Percentiles rank a stretch among this genome's conserved stretches.
phyloP scores from a whole-genome alignment of 2,888 invertebrate species.

The Notocelia uddmanniana region DNA sequence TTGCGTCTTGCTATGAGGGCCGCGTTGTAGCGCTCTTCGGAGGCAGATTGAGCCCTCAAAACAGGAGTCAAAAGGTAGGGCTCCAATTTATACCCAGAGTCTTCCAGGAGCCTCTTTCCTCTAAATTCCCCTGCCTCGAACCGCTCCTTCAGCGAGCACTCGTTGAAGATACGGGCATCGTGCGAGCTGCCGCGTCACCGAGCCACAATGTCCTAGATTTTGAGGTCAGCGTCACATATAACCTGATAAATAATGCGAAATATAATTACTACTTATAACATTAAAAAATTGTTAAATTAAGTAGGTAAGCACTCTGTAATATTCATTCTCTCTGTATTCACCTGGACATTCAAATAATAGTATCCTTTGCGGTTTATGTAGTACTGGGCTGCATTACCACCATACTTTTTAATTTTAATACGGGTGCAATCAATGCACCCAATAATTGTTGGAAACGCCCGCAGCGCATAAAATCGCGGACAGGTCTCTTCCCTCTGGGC shows the following conservation, averaged over 20 bases:
- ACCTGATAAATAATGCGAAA: no score
- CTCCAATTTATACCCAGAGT: background rate
- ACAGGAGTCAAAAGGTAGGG: background rate
- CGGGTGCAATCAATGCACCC: constrained; percentile 17
- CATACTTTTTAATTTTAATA: constrained; percentile 1
- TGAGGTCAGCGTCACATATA: no score
- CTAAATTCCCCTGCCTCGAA: no score
- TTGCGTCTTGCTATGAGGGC: background rate
- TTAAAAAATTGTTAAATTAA: no score
- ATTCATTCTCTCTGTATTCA: no score
- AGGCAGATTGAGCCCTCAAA: background rate
- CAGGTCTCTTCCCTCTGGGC: background rate
- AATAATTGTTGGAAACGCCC: background rate
- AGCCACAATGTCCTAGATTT: no score
- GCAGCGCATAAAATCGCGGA: background rate
- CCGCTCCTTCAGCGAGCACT: no score
- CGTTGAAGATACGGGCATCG: no score
- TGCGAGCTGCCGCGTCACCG: no score
- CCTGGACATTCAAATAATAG: constrained; percentile 15
- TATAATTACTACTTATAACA: no score
- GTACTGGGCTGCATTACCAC: background rate
- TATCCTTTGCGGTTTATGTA: constrained; percentile 7
- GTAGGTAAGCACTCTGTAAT: no score
- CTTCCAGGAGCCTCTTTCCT: background rate
- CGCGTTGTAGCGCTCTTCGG: constrained; percentile 1